Percentiles rank a stretch among this genome's conserved stretches.
These are phyloP conservation scores for Anguilla anguilla DNA, from an alignment of 2,797 vertebrate genomes.

Conservation along the genomic window DNA sequence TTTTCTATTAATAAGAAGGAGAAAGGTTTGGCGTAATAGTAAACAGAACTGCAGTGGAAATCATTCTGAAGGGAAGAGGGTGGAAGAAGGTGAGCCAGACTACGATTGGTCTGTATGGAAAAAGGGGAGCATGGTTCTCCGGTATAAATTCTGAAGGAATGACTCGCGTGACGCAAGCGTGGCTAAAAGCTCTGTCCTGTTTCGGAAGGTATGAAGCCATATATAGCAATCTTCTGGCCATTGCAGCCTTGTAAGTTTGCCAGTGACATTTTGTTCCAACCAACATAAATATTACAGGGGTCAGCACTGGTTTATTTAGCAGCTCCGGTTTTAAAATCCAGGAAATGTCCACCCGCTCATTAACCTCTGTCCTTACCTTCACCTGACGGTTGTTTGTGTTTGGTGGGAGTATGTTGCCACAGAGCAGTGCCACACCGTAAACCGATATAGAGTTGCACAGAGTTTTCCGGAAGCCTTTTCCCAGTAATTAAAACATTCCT, in stretches of 20 bases:
- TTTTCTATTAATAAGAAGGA: conserved; percentile 37
- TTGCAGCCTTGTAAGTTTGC: background rate
- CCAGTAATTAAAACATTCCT: background rate
- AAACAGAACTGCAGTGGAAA: background rate
- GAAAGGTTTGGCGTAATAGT: background rate
- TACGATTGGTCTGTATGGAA: background rate
- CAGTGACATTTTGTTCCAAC: conserved; percentile 5
- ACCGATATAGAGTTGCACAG: conserved; percentile 3
- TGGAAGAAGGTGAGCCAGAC: too few species aligned
- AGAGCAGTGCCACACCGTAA: background rate
- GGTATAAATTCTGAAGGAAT: conserved; percentile 4
- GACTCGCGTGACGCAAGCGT: background rate
- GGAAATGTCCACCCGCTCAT: background rate
- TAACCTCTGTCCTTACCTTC: background rate
- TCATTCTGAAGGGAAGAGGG: background rate
- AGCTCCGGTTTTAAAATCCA: background rate
- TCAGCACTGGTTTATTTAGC: conserved; percentile 9
- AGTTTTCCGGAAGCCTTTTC: background rate
- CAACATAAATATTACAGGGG: conserved; percentile 11
- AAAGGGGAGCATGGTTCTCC: background rate
- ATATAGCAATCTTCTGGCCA: background rate
- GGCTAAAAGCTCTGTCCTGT: background rate
- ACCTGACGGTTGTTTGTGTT: background rate
- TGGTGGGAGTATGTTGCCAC: background rate
- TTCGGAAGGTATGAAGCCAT: background rate